Base-by-base conservation (phyloP, 2,113 vertebrate genomes). In the Mobula hypostoma region DNA sequence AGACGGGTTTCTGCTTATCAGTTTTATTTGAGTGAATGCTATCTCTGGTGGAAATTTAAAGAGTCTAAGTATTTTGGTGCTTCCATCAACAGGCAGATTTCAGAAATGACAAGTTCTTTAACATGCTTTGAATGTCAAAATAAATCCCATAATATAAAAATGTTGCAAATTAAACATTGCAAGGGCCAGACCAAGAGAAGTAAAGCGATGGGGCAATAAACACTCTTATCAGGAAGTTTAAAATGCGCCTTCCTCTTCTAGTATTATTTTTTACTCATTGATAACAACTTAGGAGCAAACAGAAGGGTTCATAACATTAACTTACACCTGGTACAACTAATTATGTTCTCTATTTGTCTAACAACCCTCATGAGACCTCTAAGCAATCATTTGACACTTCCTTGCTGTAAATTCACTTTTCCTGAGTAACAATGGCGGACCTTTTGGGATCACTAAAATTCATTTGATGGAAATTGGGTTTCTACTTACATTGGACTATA, bases 391-490 rank as follows among this genome's bases (percentile, higher is more conserved):
- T 88, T 63, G 61, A 88, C 29, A 1, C 58, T 17, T 48, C 0
- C 82, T 88, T 88, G 83, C 27, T 87, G n/a, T 87, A 87, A 87
- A 87, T 12, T 61, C 21, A 85, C 48, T 48, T 85, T 58, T 85
- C 24, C 29, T 24, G 24, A 29, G 29, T 27, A 63, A 58, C 48
- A 63, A 63, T 21, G 27, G 24, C 19, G 40, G 80, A 83, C 83
- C 5, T 61, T 87, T 61, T 61, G 11, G 58, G 29, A 63, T 88
- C 56, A 88, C 83, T 15, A 82, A 83, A 87, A 58, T 58, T 87
- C 48, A 61, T 27, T 61, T 87, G 56, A 88, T 63, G 58, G 83
- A 88, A 63, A 63, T 88, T 63, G 58, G 27, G 27, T 88, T 24
- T 88, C 58, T 12, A n/a, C 5, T 63, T 88, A n/a, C 58, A n/a